phyloP scores from a whole-genome alignment of 2,113 vertebrate species.

The Callipepla squamata region DNA sequence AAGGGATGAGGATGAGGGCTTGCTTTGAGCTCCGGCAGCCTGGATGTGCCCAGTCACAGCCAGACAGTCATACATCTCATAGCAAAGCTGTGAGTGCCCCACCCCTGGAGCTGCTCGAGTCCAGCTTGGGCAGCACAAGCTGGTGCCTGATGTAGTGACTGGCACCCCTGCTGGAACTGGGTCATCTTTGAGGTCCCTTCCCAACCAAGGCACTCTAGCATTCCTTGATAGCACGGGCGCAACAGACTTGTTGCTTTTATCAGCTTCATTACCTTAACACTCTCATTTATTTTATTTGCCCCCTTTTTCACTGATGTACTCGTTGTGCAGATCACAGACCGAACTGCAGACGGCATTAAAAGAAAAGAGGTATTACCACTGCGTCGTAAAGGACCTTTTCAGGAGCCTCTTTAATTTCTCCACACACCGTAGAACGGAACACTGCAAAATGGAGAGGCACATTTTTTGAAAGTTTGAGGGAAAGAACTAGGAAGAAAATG shows the following conservation, averaged over 20 bases:
- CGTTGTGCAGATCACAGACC: background rate
- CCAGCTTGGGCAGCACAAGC: too few relatives aligned
- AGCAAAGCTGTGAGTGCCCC: too few relatives aligned
- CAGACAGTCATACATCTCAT: background rate
- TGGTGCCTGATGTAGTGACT: too few relatives aligned
- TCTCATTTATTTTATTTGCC: background rate
- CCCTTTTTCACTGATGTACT: background rate
- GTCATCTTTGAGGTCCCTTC: too few relatives aligned
- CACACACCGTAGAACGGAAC: background rate
- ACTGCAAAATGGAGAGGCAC: constrained; percentile 49
- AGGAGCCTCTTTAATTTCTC: constrained; percentile 54
- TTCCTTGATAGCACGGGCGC: too few relatives aligned
- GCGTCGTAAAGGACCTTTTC: background rate
- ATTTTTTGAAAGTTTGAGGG: constrained; percentile 65
- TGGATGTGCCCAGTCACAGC: background rate
- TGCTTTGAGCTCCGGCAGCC: background rate
- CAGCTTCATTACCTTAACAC: background rate
- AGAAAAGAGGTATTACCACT: constrained; percentile 15
- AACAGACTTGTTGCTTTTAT: background rate
- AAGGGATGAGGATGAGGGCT: background rate
- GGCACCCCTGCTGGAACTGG: too few relatives aligned
- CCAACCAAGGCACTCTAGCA: too few relatives aligned
- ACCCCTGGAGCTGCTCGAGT: too few relatives aligned
- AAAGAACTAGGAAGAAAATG: constrained; percentile 62
- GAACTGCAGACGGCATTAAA: background rate